Evolutionary conservation across 1,140 invertebrate genomes (phyloP).

Genomic region (Amphibalanus amphitrite): DNA sequence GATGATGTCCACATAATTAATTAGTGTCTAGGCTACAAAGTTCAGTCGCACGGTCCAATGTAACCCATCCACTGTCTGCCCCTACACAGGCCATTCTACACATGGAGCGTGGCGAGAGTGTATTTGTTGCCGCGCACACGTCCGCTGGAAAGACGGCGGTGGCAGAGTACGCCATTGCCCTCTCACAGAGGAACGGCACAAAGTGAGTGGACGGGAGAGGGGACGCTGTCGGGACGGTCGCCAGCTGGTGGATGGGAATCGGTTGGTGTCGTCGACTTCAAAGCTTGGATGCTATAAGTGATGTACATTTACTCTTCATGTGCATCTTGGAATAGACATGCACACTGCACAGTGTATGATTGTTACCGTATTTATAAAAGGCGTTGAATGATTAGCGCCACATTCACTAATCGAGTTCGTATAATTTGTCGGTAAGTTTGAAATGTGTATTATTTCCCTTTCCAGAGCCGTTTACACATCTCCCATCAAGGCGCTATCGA

Average conservation of each 20-base stretch:
- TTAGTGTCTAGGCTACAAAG: too few relatives aligned
- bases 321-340: background rate
- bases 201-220: slow-evolving; percentile 26
- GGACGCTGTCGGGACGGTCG: too few relatives aligned
- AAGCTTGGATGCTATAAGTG: background rate
- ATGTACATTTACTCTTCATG: background rate
- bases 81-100: slow-evolving; percentile 63
- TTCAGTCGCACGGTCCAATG: too few relatives aligned
- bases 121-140: slow-evolving; percentile 97
- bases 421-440: background rate
- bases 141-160: slow-evolving; percentile 99
- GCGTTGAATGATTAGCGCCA: background rate
- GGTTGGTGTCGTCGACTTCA: background rate
- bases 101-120: slow-evolving; percentile 81
- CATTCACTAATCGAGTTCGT: background rate
- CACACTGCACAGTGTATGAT: background rate
- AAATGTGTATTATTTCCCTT: background rate
- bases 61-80: too few relatives aligned
- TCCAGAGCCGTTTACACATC: slow-evolving; percentile 86
- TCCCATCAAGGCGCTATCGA: slow-evolving; percentile 96
- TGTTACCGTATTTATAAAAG: background rate
- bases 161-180: slow-evolving; percentile 93
- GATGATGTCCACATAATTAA: too few relatives aligned
- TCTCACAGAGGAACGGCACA: slow-evolving; percentile 82
- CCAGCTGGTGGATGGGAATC: background rate